Base-by-base conservation (phyloP, 2,797 vertebrate species). In the Phalloptychus januarius region DNA sequence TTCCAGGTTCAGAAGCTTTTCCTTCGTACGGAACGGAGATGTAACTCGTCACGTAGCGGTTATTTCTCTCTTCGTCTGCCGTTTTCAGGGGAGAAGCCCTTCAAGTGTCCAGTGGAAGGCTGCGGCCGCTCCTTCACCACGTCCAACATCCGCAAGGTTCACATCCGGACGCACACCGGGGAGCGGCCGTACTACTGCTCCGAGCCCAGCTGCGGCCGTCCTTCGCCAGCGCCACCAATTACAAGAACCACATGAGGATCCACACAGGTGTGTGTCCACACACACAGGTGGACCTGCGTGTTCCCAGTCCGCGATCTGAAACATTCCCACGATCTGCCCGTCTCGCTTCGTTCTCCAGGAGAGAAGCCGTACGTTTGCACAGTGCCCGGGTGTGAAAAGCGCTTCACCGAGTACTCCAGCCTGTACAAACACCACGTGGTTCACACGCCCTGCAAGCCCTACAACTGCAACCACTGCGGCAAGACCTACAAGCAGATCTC, bases 401-500 rank as follows among this genome's bases (percentile, higher is more conserved):
- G 98, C 79, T 99, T 99, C 94, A 99, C 98, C 8, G 98, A 99
- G 87, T 99, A 99, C 94, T 99, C 98, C 90, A 99, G 98, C 94
- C 95, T 99, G 84, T 99, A 99, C 91, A 99, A 99, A 91, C 98
- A 99, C 89, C 98, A 99, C 40, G 98, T 99, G 72, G 98, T 99
- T 86, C 98, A 99, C 83, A 99, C 98, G 5, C 98, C 98, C 78
- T 99, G 98, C 91, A 99, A 99, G 94, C 98, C 98, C 7, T 99
- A 99, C 92, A 99, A 97, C 95, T 99, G 98, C 91, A 99, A 99
- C 93, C 98, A 99, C 87, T 99, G 98, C 72, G 98, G 98, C 61
- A 99, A 99, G 87, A 99, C 98, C 1, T 99, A 99, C 92, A 99
- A 99, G 90, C 98, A 99, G 95, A 99, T 99, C 91, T 99, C 98